Evolutionary conservation across 2,797 vertebrate species (phyloP).

Genomic region (Aviceda cuculoides): DNA sequence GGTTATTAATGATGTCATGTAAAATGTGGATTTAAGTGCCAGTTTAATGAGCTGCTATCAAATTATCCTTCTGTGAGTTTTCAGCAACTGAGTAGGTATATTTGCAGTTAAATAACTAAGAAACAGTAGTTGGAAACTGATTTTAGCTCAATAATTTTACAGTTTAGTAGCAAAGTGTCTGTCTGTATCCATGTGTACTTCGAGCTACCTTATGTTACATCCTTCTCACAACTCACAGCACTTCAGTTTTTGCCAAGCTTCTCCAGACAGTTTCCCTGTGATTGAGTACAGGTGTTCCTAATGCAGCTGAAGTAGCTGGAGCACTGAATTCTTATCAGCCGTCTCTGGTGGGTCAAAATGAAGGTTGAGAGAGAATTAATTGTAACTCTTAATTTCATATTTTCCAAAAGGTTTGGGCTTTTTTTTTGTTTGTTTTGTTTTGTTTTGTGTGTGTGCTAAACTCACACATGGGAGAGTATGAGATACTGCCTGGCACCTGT

Average conservation of each 20-base stretch:
- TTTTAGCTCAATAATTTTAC: neutral
- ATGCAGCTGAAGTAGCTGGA: neutral
- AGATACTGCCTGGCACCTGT: neutral
- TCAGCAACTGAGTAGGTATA: neutral
- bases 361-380: neutral
- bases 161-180: neutral
- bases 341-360: neutral
- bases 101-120: neutral
- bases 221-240: neutral
- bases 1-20: neutral
- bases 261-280: neutral
- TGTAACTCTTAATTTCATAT: neutral
- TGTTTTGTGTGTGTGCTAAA: neutral
- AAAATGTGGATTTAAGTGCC: neutral
- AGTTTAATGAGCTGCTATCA: neutral
- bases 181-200: neutral
- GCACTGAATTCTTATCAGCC: neutral
- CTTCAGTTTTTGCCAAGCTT: neutral
- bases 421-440: neutral
- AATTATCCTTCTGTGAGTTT: slow-evolving; percentile 1
- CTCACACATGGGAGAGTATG: neutral
- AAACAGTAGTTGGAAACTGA: neutral
- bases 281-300: neutral
- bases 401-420: neutral
- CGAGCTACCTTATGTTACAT: neutral